These are phyloP conservation scores for Actinopyga echinites DNA, from an alignment of 53 echinoderm and acorn worm species.

Conservation along the genomic window DNA sequence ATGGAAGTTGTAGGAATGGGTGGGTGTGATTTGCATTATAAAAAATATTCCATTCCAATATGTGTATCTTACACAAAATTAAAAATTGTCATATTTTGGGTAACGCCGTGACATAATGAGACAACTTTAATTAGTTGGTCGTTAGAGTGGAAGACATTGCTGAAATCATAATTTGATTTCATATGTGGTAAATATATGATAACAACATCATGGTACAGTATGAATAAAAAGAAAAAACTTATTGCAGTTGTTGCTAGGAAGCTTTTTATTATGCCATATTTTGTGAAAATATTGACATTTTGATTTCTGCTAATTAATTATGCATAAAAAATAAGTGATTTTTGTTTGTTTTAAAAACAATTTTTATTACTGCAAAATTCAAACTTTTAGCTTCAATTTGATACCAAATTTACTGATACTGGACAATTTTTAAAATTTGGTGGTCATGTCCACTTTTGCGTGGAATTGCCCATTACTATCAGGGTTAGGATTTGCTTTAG, in stretches of 20 bases:
- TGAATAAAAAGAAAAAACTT: not conserved
- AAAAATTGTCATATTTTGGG: not conserved
- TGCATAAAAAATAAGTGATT: not conserved
- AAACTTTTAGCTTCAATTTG: conserved; percentile 2
- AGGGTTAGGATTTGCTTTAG: no score
- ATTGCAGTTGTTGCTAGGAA: not conserved
- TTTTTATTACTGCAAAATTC: not conserved
- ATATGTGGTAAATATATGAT: not conserved
- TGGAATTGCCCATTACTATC: conserved; percentile 33
- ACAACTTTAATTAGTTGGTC: not conserved
- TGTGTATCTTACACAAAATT: not conserved
- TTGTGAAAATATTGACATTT: not conserved
- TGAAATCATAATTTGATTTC: not conserved
- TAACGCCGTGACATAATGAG: not conserved
- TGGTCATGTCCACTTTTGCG: conserved; percentile 19
- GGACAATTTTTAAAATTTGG: not conserved
- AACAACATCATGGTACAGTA: not conserved
- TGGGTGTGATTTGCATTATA: conserved; percentile 9
- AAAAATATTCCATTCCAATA: not conserved
- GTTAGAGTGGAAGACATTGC: not conserved
- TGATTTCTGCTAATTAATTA: not conserved
- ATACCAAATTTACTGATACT: not conserved
- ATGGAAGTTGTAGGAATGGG: not conserved
- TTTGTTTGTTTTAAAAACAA: not conserved
- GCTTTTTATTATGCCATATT: not conserved